phyloP scores from a whole-genome alignment of 2,888 invertebrate genomes.

The Entomobrya multifasciata region DNA sequence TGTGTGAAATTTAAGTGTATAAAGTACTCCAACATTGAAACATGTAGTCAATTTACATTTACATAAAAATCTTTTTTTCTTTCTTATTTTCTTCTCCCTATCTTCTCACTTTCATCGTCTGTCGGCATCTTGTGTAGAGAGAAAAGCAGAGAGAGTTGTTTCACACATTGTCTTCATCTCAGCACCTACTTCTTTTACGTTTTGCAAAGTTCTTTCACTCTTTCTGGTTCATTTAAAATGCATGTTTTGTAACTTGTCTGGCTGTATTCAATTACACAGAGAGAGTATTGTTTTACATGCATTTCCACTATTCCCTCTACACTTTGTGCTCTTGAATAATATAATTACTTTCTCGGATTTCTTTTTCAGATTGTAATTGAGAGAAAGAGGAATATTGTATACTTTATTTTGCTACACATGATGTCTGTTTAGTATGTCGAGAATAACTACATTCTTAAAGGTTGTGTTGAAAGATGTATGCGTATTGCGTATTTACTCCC shows the following conservation, averaged over 20 bases:
- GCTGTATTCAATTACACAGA: conserved; percentile 40
- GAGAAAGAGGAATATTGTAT: too few relatives aligned
- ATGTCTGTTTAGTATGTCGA: too few relatives aligned
- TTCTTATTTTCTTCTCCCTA: background rate
- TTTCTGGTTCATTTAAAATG: background rate
- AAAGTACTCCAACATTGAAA: too few relatives aligned
- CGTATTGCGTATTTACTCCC: too few relatives aligned
- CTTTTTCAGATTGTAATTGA: too few relatives aligned
- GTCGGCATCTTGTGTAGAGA: too few relatives aligned
- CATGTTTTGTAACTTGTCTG: background rate
- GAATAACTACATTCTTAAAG: too few relatives aligned
- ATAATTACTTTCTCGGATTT: conserved; percentile 13
- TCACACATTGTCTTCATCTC: background rate
- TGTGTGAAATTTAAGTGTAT: background rate
- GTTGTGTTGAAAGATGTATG: too few relatives aligned
- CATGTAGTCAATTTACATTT: conserved; percentile 53
- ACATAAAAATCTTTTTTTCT: conserved; percentile 50
- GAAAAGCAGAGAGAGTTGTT: conserved; percentile 10
- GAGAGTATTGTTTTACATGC: conserved; percentile 44
- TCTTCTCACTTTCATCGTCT: conserved; percentile 11
- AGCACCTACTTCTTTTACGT: background rate
- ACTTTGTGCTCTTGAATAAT: too few relatives aligned
- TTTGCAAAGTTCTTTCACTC: background rate
- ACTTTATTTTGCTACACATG: too few relatives aligned
- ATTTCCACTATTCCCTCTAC: too few relatives aligned